Conservation (phyloP, 37 sponge, comb jelly and placozoan species). For the Hexactinellida sp. region DNA sequence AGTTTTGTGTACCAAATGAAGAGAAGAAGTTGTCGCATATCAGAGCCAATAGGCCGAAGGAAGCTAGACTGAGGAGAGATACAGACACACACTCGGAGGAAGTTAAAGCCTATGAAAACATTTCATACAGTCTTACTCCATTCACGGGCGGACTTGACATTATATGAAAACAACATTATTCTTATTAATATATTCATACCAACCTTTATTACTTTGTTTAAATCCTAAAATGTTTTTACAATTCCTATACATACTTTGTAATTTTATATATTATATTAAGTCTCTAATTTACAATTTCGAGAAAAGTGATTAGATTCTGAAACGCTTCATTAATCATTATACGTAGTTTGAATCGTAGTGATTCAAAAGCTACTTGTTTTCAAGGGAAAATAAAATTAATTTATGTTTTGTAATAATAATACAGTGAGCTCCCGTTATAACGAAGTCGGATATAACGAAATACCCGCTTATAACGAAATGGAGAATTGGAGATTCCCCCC, state of each 20-base stretch:
- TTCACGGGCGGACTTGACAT: not conserved
- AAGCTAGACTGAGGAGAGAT: not conserved
- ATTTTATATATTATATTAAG: too few species aligned
- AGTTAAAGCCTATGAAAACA: not conserved
- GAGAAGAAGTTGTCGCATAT: not conserved
- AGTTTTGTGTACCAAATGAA: not conserved
- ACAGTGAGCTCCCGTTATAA: too few species aligned
- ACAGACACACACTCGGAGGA: not conserved
- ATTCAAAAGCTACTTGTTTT: too few species aligned
- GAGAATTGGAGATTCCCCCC: too few species aligned
- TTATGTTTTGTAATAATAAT: too few species aligned
- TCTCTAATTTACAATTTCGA: too few species aligned
- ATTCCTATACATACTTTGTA: too few species aligned
- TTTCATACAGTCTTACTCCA: not conserved
- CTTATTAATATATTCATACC: not conserved
- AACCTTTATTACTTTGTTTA: not conserved
- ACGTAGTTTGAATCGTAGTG: too few species aligned
- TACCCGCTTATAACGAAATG: too few species aligned
- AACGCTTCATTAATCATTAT: not conserved
- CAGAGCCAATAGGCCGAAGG: not conserved
- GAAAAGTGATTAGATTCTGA: not conserved
- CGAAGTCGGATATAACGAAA: too few species aligned
- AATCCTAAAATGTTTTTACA: too few species aligned
- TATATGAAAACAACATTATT: not conserved
- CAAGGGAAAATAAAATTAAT: too few species aligned